Evolutionary conservation across 2,888 invertebrate species (phyloP), one percentile per base, ranked within the genome.

Genomic region (Theodoxus fluviatilis): DNA sequence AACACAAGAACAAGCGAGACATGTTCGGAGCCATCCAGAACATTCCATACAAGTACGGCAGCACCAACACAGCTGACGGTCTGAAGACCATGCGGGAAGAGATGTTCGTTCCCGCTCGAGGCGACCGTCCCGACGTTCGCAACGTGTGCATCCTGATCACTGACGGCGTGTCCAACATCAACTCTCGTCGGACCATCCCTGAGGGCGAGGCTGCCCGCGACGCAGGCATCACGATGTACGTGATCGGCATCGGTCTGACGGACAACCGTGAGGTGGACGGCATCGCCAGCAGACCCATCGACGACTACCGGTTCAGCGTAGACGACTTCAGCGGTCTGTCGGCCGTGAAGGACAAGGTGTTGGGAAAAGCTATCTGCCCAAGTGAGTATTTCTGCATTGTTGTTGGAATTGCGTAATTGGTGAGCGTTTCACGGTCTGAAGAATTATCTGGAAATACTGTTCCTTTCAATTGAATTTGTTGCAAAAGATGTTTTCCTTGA

Each of bases 141-240:
- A 82, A 85, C 72, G 71, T 83, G 35, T 77, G 75, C 52, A 75
- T 85, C 31, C 73, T 84, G 7, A 70, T 85, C 37, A 81, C 83
- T 37, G 83, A 85, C 67, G 84, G 84, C 69, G 76, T 83, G 4
- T 84, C 84, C 15, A 84, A 83, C 71, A 82, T 84, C 52, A 82
- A 84, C 71, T 71, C 80, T 3, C 70, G 77, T n/a, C 65, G 78
- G 57, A 83, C 83, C 0, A 73, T 81, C 28, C 80, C 81, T 7
- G 81, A 82, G 70, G 84, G 81, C 22, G 74, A 75, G 59, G 65
- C 66, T 33, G 77, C 78, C 15, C 67, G 76, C 33, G 73, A 55
- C 38, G 71, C 70, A n/a, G 74, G 74, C 31, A 78, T 81, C 55
- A 76, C 76, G 37, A 74, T 79, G 35, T 78, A 76, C 67, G 76